Evolutionary conservation across 64 coral and sea anemone genomes (phyloP).

Genomic region (Hydrozoanthus tunicans): DNA sequence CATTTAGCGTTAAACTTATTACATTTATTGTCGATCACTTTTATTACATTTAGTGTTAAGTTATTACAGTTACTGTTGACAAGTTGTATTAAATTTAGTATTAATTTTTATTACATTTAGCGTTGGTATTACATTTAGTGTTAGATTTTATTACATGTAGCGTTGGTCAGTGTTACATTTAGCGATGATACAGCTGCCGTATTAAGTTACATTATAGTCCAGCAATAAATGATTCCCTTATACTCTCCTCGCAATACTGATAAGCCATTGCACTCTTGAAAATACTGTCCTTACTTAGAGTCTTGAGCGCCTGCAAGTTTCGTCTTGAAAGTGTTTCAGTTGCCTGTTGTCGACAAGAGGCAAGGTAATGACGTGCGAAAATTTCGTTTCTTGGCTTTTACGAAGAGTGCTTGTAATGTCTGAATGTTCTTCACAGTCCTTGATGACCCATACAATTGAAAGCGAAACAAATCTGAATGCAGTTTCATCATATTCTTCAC

Average conservation of each 20-base stretch:
- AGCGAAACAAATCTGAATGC: too few species aligned
- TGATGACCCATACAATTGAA: neutral
- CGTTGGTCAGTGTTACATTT: too few species aligned
- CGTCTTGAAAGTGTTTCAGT: neutral
- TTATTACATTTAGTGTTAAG: too few species aligned
- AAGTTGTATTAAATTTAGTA: too few species aligned
- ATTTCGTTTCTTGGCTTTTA: conserved; percentile 32
- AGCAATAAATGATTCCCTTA: neutral
- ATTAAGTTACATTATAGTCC: neutral
- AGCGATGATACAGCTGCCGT: neutral
- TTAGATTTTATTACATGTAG: too few species aligned
- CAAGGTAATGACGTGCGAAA: conserved; percentile 10
- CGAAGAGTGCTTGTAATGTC: neutral
- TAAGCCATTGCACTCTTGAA: conserved; percentile 10
- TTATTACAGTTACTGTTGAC: too few species aligned
- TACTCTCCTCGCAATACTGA: neutral
- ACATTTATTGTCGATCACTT: too few species aligned
- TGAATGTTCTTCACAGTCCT: conserved; percentile 28
- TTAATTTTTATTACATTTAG: too few species aligned
- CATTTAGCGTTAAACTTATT: too few species aligned
- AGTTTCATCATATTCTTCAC: too few species aligned
- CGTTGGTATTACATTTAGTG: too few species aligned
- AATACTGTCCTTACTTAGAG: conserved; percentile 5
- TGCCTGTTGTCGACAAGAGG: conserved; percentile 34
- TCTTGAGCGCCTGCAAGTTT: conserved; percentile 10